phyloP scores from a whole-genome alignment of 2,113 vertebrate genomes.

The Naja naja region DNA sequence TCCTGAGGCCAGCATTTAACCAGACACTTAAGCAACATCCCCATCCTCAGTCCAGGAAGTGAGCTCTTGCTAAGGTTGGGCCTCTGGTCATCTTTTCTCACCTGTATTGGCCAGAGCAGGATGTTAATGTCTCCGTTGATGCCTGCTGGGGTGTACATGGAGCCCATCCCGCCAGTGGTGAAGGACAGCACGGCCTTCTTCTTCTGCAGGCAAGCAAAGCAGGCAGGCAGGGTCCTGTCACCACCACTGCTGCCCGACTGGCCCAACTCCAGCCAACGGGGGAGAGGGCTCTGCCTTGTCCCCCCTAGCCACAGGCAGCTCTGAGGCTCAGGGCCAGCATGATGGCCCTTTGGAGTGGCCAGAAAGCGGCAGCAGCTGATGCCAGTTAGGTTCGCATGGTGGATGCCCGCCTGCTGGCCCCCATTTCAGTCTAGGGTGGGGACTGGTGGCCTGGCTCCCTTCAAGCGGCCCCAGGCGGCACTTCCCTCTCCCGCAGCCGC shows the following conservation, averaged over 20 bases:
- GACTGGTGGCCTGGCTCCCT: not conserved
- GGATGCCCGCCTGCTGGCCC: not conserved
- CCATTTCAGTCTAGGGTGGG: not conserved
- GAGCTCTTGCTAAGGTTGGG: not conserved
- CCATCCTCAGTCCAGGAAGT: not conserved
- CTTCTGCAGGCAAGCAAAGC: slow-evolving; percentile 60
- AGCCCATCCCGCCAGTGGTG: slow-evolving; percentile 73
- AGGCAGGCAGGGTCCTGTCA: not conserved
- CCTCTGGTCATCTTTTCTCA: slow-evolving; percentile 32
- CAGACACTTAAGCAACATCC: not conserved
- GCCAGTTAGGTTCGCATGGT: not conserved
- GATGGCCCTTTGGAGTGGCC: not conserved
- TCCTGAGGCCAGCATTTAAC: not conserved
- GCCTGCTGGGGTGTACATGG: slow-evolving; percentile 75
- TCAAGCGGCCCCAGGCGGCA: not conserved
- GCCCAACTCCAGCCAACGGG: not conserved
- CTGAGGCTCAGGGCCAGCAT: not conserved
- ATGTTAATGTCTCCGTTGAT: slow-evolving; percentile 82
- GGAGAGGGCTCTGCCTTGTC: not conserved
- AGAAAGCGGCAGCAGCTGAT: not conserved
- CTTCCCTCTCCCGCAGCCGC: not conserved
- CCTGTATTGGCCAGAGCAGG: slow-evolving; percentile 82
- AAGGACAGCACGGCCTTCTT: slow-evolving; percentile 82
- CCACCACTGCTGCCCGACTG: not conserved
- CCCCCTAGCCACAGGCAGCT: not conserved